Conservation (phyloP, 2,888 invertebrate species). For the Aleiodes leptofemur region DNA sequence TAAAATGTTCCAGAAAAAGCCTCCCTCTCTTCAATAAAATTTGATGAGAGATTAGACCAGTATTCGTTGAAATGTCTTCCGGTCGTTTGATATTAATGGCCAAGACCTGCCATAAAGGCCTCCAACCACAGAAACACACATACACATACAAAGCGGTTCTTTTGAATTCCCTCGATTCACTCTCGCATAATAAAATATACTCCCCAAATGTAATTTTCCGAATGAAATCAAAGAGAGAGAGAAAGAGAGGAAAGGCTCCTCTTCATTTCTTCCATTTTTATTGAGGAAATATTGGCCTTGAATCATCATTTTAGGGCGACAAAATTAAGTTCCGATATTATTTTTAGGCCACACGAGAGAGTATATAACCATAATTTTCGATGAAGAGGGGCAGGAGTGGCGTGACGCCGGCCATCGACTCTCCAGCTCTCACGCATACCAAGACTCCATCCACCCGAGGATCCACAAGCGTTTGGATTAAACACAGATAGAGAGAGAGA, state of each 20-base stretch:
- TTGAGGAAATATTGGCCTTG: too few species aligned
- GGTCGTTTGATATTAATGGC: slow-evolving; percentile 64
- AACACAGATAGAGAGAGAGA: too few species aligned
- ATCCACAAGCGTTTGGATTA: too few species aligned
- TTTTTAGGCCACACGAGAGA: slow-evolving; percentile 17
- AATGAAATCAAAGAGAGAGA: too few species aligned
- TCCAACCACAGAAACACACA: slow-evolving; percentile 22
- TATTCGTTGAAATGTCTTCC: slow-evolving; percentile 67
- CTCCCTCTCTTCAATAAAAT: slow-evolving; percentile 47
- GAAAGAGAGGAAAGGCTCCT: too few species aligned
- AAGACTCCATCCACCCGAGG: too few species aligned
- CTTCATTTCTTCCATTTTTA: too few species aligned
- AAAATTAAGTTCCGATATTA: neutral
- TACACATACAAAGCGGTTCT: slow-evolving; percentile 55
- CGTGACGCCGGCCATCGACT: too few species aligned
- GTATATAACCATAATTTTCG: slow-evolving; percentile 19
- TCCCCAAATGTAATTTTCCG: too few species aligned
- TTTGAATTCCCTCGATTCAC: slow-evolving; percentile 43
- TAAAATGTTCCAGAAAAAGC: neutral
- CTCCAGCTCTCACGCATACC: too few species aligned
- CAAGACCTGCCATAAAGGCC: slow-evolving; percentile 52
- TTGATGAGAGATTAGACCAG: slow-evolving; percentile 60
- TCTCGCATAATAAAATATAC: neutral
- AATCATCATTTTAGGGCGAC: neutral
- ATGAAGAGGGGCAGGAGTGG: too few species aligned